phyloP scores from a whole-genome alignment of 2,888 invertebrate species.

The Horisme vitalbata region DNA sequence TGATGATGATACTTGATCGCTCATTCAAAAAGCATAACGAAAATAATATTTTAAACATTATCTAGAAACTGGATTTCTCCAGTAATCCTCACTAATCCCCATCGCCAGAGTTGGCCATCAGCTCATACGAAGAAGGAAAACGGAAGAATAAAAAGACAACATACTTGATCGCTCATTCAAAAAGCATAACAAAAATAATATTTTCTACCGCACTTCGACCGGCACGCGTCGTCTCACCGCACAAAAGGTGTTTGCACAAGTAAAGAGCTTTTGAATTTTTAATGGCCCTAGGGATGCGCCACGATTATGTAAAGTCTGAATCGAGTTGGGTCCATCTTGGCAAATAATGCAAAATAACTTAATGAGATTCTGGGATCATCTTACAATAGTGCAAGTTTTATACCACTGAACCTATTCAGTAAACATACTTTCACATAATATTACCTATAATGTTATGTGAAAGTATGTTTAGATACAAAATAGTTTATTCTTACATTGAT shows the following conservation, averaged over 20 bases:
- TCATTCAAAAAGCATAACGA: slow-evolving; percentile 19
- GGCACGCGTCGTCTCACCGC: slow-evolving; percentile 44
- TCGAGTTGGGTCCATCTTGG: slow-evolving; percentile 9
- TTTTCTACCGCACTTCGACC: slow-evolving; percentile 28
- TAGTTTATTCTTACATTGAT: too few relatives aligned
- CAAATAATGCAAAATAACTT: slow-evolving; percentile 1
- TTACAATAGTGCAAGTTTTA: neutral
- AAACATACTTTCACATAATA: too few relatives aligned
- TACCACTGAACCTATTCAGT: too few relatives aligned
- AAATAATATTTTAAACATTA: slow-evolving; percentile 26
- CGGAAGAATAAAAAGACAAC: neutral
- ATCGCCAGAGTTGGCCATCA: too few relatives aligned
- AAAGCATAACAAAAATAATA: slow-evolving; percentile 23
- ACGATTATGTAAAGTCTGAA: slow-evolving; percentile 12
- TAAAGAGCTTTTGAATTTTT: slow-evolving; percentile 78
- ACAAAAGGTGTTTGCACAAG: slow-evolving; percentile 73
- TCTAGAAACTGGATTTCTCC: too few relatives aligned
- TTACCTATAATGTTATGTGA: too few relatives aligned
- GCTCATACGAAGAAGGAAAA: too few relatives aligned
- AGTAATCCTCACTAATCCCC: too few relatives aligned
- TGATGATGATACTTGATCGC: too few relatives aligned
- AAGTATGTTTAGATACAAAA: too few relatives aligned
- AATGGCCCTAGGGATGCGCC: slow-evolving; percentile 44
- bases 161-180: slow-evolving; percentile 16
- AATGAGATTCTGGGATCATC: neutral